Evolutionary conservation across 2,797 vertebrate genomes (phyloP).

Genomic region (Amblyraja radiata): DNA sequence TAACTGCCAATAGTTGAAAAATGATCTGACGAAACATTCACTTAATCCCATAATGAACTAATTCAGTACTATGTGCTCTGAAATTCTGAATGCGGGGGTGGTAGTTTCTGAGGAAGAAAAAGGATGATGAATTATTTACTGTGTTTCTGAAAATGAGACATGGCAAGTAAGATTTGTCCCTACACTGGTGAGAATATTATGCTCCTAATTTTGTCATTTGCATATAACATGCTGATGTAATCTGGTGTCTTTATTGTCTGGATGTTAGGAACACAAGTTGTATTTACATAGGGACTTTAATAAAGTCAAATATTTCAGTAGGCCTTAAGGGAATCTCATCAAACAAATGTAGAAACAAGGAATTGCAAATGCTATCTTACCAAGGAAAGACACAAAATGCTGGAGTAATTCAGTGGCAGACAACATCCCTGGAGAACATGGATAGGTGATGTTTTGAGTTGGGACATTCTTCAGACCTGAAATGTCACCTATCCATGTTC

Average conservation of each 20-base stretch:
- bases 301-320: no score
- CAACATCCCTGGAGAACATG: no score
- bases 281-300: no score
- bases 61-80: neutral
- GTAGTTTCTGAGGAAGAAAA: neutral
- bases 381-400: no score
- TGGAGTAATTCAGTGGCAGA: no score
- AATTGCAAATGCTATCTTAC: no score
- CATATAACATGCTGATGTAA: neutral
- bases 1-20: neutral
- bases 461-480: no score
- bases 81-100: neutral
- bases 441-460: no score
- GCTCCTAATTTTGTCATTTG: neutral
- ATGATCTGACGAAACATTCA: neutral
- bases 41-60: neutral
- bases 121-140: neutral
- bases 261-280: no score
- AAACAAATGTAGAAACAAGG: no score
- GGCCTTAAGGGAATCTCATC: no score
- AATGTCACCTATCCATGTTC: no score
- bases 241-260: neutral
- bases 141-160: neutral
- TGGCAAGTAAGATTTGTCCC: neutral
- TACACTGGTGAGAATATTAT: neutral